phyloP scores from a whole-genome alignment of 2,797 vertebrate genomes.

The Sciaenops ocellatus region DNA sequence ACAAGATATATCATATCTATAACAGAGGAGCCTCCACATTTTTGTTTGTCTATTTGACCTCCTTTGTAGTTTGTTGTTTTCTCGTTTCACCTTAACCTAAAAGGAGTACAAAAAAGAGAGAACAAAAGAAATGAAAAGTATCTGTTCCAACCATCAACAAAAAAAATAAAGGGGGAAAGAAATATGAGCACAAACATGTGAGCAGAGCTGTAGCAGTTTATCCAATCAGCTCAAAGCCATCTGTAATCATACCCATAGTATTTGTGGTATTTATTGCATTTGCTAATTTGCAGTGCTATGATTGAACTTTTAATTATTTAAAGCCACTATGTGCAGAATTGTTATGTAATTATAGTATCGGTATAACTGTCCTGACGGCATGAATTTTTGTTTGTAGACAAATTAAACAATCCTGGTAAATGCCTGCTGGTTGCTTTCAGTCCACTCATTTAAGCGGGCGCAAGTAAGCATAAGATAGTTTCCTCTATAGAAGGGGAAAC shows the following conservation, averaged over 20 bases:
- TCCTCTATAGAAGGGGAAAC: too few species aligned
- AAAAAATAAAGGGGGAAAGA: too few species aligned
- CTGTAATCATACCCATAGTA: conserved; percentile 16
- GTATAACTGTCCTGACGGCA: background rate
- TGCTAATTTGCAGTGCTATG: background rate
- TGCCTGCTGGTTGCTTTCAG: background rate
- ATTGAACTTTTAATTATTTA: conserved; percentile 15
- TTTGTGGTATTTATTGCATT: conserved; percentile 5
- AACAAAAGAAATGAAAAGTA: too few species aligned
- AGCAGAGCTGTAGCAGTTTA: conserved; percentile 23
- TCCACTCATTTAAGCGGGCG: background rate
- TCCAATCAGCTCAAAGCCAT: conserved; percentile 24
- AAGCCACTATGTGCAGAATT: background rate
- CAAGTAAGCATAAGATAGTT: too few species aligned
- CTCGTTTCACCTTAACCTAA: too few species aligned
- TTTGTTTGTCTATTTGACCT: too few species aligned
- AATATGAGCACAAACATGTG: background rate
- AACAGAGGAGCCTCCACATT: too few species aligned
- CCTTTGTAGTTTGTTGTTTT: too few species aligned
- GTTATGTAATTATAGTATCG: conserved; percentile 21
- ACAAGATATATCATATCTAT: too few species aligned
- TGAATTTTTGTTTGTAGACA: background rate
- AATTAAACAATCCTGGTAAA: conserved; percentile 23
- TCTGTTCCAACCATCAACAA: too few species aligned
- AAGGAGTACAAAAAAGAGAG: too few species aligned